A percentile compares a stretch with the other conserved stretches of the same genome.
phyloP scores from a whole-genome alignment of 1,140 invertebrate species.

The Adelges cooleyi region DNA sequence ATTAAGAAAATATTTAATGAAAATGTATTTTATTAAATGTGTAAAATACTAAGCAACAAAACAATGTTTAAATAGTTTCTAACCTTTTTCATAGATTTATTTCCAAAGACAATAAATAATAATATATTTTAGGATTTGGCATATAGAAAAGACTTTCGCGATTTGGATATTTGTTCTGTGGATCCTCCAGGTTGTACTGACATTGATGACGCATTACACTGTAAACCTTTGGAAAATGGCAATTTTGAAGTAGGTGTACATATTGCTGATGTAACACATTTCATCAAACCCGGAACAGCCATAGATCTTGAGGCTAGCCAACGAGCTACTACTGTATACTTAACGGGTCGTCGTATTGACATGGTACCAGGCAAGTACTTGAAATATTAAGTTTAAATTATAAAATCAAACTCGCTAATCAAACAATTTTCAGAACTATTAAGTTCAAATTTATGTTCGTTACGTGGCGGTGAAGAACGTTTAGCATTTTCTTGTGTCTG shows the following conservation, averaged over 20 bases:
- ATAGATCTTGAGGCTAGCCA: constrained; percentile 76
- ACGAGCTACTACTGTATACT: constrained; percentile 79
- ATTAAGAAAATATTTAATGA: too few species aligned
- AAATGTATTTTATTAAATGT: too few species aligned
- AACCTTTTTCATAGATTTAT: neutral
- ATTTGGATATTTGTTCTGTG: constrained; percentile 85
- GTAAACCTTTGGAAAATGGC: constrained; percentile 57
- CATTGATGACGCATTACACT: constrained; percentile 97
- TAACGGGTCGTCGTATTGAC: constrained; percentile 78
- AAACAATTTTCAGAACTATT: constrained; percentile 60
- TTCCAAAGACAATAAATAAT: neutral
- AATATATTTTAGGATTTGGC: constrained; percentile 54
- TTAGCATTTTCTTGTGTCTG: constrained; percentile 91
- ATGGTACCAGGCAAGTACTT: constrained; percentile 61
- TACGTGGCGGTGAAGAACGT: constrained; percentile 65
- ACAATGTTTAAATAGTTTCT: too few species aligned
- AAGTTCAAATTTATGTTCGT: constrained; percentile 85
- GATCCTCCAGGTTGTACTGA: constrained; percentile 99
- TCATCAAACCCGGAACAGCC: constrained; percentile 76
- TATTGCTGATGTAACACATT: constrained; percentile 91
- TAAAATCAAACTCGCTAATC: too few species aligned
- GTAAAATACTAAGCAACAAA: too few species aligned
- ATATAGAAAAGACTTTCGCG: constrained; percentile 68
- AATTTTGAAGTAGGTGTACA: constrained; percentile 85
- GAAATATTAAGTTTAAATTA: neutral